Evolutionary conservation across 2,888 invertebrate species (phyloP).

Genomic region (Rhyacophila evoluta): DNA sequence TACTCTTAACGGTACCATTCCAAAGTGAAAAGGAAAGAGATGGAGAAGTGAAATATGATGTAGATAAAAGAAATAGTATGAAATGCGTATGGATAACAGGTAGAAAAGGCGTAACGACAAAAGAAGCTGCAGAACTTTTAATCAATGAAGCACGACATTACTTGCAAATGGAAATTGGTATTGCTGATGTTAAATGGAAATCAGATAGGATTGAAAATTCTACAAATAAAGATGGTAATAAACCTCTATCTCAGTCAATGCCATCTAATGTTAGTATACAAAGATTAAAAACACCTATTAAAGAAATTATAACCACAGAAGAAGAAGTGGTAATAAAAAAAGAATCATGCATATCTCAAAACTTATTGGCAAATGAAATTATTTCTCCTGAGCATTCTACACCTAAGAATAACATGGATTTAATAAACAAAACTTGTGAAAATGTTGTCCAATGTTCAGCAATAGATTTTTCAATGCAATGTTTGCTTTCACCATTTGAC

Average conservation of each 20-base stretch:
- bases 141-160: slow-evolving; percentile 82
- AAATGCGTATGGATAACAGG: slow-evolving; percentile 85
- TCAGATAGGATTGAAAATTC: not conserved
- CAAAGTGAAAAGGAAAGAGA: slow-evolving; percentile 83
- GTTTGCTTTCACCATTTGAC: not conserved
- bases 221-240: not conserved
- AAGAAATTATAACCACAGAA: no score
- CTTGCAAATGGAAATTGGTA: slow-evolving; percentile 80
- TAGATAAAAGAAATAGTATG: slow-evolving; percentile 75
- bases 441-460: not conserved
- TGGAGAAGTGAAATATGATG: slow-evolving; percentile 76
- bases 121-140: slow-evolving; percentile 83
- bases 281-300: not conserved
- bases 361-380: not conserved
- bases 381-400: not conserved
- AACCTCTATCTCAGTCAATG: not conserved
- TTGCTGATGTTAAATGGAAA: slow-evolving; percentile 77
- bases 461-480: not conserved
- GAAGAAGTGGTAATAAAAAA: not conserved
- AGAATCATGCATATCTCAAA: not conserved
- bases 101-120: slow-evolving; percentile 81
- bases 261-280: not conserved
- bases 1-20: slow-evolving; percentile 86
- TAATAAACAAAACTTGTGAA: not conserved
- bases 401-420: not conserved